Evolutionary conservation across 2,888 invertebrate genomes (phyloP).

Genomic region (Diogma glabrata): DNA sequence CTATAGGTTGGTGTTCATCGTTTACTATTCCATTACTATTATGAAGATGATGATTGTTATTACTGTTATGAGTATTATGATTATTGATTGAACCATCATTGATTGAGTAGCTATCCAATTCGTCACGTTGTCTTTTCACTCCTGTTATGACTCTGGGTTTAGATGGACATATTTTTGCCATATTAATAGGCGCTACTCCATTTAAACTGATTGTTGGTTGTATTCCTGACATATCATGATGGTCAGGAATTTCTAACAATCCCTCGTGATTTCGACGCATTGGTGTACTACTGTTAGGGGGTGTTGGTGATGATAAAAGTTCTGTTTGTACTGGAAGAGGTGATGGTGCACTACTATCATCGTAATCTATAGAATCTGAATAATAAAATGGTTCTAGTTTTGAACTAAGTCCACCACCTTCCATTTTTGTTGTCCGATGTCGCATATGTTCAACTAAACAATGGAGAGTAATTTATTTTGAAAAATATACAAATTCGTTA

Average conservation of each 20-base stretch:
- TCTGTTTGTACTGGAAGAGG: conserved; percentile 2
- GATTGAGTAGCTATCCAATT: background rate
- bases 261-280: conserved; percentile 1
- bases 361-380: conserved; percentile 1
- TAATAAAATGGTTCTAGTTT: conserved; percentile 23
- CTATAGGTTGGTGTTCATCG: background rate
- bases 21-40: background rate
- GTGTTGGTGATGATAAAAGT: conserved; percentile 21
- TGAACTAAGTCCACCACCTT: background rate
- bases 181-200: background rate
- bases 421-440: conserved; percentile 31
- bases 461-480: no score
- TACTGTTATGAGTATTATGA: background rate
- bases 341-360: background rate
- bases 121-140: background rate
- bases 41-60: background rate
- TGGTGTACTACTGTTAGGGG: conserved; percentile 14
- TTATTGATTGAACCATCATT: background rate
- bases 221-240: no score
- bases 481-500: background rate
- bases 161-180: conserved; percentile 2
- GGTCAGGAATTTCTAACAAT: conserved; percentile 1
- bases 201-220: background rate
- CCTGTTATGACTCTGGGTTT: background rate
- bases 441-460: conserved; percentile 35